A percentile compares a stretch with the other conserved stretches of the same genome.
Evolutionary conservation across 2,888 invertebrate species (phyloP).

Genomic region (Sympetrum striolatum): DNA sequence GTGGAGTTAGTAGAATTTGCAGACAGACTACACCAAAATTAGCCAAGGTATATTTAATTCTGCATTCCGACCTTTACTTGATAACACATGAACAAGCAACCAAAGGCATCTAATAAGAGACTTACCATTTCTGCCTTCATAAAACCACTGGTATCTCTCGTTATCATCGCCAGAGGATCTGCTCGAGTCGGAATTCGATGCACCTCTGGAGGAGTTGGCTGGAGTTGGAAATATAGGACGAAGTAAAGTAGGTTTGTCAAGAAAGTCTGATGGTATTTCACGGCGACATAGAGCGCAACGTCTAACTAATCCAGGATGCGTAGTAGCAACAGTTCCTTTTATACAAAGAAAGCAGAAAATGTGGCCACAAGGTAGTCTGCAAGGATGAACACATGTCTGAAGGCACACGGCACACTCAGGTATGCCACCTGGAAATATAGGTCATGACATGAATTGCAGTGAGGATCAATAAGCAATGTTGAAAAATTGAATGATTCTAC

Average conservation of each 20-base stretch:
- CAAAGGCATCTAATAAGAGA: not conserved
- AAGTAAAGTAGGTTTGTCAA: conserved; percentile 83
- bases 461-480: not conserved
- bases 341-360: conserved; percentile 95
- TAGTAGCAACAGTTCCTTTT: conserved; percentile 89
- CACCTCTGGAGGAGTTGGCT: conserved; percentile 56
- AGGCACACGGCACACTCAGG: conserved; percentile 91
- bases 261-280: conserved; percentile 86
- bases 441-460: not conserved
- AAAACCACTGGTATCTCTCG: conserved; percentile 91
- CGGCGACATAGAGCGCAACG: conserved; percentile 93
- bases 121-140: conserved; percentile 91
- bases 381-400: conserved; percentile 90
- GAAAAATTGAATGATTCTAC: too few relatives aligned
- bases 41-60: too few relatives aligned
- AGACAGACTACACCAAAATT: too few relatives aligned
- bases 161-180: conserved; percentile 57
- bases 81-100: too few relatives aligned
- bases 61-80: too few relatives aligned
- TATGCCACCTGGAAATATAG: conserved; percentile 41
- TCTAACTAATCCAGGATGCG: conserved; percentile 60
- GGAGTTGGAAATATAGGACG: conserved; percentile 53
- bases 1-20: too few relatives aligned
- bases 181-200: conserved; percentile 58
- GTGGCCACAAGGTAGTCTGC: conserved; percentile 91